phyloP scores from a whole-genome alignment of 2,888 invertebrate species.

The Ellobium chinense region DNA sequence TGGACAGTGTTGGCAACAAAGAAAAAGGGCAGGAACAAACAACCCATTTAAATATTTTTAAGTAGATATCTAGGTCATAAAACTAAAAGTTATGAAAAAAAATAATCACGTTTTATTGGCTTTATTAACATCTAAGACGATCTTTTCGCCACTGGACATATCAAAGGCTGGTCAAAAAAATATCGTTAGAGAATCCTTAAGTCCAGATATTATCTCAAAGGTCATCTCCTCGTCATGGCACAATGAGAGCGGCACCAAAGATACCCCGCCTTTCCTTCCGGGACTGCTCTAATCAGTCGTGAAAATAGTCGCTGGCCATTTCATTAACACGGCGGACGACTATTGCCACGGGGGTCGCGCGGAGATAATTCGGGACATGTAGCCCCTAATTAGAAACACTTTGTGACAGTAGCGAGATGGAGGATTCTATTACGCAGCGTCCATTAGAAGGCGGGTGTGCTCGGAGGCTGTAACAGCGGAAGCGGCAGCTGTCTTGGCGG shows the following conservation, averaged over 20 bases:
- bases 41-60: no score
- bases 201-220: neutral
- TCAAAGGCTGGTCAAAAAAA: neutral
- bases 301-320: neutral
- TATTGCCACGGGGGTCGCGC: neutral
- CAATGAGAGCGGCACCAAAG: neutral
- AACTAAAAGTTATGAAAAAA: no score
- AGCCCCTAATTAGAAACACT: constrained; percentile 6
- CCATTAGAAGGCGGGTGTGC: neutral
- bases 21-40: no score
- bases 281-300: neutral
- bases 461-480: neutral
- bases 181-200: neutral
- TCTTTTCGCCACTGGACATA: no score
- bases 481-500: neutral
- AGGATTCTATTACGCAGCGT: neutral
- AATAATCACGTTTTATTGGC: no score
- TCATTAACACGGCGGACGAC: neutral
- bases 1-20: no score
- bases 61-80: no score
- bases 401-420: neutral
- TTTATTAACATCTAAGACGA: no score
- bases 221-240: neutral
- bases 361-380: constrained; percentile 1
- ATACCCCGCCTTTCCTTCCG: neutral